phyloP scores from a whole-genome alignment of 2,797 vertebrate species.

The Platalea minor region DNA sequence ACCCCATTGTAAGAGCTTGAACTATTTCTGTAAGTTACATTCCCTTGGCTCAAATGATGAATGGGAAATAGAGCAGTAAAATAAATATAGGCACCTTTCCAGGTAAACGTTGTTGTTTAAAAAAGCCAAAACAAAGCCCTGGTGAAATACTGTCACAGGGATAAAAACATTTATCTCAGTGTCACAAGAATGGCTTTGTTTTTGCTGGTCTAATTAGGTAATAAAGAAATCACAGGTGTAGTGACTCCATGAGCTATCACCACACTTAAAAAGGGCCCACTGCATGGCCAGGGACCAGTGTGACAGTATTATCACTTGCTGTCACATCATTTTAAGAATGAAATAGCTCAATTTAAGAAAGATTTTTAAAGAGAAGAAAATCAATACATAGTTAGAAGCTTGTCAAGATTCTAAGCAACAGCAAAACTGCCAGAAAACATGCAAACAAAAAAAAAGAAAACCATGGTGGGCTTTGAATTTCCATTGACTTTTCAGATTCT shows the following conservation, averaged over 20 bases:
- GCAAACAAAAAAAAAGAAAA: not conserved
- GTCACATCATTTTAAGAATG: constrained; percentile 20
- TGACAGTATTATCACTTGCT: not conserved
- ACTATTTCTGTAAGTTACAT: not conserved
- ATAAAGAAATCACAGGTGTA: not conserved
- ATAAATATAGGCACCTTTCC: constrained; percentile 53
- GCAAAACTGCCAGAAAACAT: constrained; percentile 14
- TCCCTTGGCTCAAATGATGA: constrained; percentile 18
- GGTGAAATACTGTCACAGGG: not conserved
- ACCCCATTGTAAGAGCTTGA: not conserved
- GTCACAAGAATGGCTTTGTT: not conserved
- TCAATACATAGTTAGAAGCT: constrained; percentile 50
- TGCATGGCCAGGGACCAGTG: not conserved
- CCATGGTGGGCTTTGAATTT: not conserved
- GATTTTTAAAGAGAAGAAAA: constrained; percentile 44
- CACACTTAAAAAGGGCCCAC: not conserved
- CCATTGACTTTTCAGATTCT: not conserved
- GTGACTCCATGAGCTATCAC: not conserved
- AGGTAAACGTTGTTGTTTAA: constrained; percentile 25
- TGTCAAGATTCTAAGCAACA: constrained; percentile 35
- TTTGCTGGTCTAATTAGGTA: constrained; percentile 23
- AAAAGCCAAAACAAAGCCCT: constrained; percentile 8
- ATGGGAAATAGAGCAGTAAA: constrained; percentile 34
- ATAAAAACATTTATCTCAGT: constrained; percentile 17
- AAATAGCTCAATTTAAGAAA: constrained; percentile 55